A percentile compares a stretch with the other conserved stretches of the same genome.
These are phyloP conservation scores for human DNA, from an alignment of 2,113 vertebrate genomes.

Conservation along the genomic window GRCh38 chr15:97594001-97594500, in stretches of 20 bases:
- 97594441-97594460: not conserved
- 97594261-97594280: not conserved
- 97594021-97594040: not conserved
- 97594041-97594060: not conserved
- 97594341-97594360: not conserved
- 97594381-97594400: not conserved
- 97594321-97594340: constrained; percentile 12
- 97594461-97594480: not conserved
- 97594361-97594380: not conserved
- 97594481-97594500: not conserved
- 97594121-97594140: constrained; percentile 24
- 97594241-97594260: not conserved
- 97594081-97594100: not conserved
- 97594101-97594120: constrained; percentile 3
- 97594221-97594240: not conserved
- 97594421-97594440: not conserved
- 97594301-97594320: not conserved
- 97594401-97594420: not conserved
- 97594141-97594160: not conserved
- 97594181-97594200: constrained; percentile 3
- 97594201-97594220: not conserved
- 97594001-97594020: not conserved
- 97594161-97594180: not conserved
- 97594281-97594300: not conserved
- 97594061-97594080: not conserved